phyloP scores from a whole-genome alignment of 2,888 invertebrate species.

The Aelia acuminata region DNA sequence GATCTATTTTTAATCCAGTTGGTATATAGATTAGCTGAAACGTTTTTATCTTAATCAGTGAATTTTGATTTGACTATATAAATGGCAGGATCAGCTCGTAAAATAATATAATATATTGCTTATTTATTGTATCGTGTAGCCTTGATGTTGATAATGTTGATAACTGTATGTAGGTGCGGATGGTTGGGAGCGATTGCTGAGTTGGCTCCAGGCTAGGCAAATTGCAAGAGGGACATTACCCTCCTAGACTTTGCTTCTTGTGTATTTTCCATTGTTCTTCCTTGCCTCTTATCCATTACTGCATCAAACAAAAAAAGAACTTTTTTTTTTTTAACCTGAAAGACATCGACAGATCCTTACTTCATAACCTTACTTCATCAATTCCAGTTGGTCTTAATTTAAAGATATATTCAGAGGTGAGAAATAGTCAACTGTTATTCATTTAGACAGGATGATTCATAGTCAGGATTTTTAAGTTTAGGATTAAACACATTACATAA shows the following conservation, averaged over 20 bases:
- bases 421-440: no score
- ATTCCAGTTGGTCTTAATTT: background rate
- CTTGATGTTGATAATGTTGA: background rate
- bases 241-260: background rate
- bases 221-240: background rate
- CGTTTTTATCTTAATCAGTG: no score
- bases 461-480: no score
- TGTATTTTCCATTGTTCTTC: constrained; percentile 10
- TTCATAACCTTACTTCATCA: background rate
- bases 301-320: background rate
- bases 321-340: background rate
- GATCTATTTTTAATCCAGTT: no score
- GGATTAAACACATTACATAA: no score
- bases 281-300: background rate
- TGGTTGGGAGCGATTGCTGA: background rate
- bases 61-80: no score
- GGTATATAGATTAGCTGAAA: no score
- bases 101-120: no score
- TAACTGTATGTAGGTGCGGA: background rate
- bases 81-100: no score
- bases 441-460: no score
- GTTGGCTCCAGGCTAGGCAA: background rate
- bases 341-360: background rate
- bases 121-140: no score
- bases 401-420: no score